Evolutionary conservation across 2,888 invertebrate species (phyloP).

Genomic region (Torymus tubicola): DNA sequence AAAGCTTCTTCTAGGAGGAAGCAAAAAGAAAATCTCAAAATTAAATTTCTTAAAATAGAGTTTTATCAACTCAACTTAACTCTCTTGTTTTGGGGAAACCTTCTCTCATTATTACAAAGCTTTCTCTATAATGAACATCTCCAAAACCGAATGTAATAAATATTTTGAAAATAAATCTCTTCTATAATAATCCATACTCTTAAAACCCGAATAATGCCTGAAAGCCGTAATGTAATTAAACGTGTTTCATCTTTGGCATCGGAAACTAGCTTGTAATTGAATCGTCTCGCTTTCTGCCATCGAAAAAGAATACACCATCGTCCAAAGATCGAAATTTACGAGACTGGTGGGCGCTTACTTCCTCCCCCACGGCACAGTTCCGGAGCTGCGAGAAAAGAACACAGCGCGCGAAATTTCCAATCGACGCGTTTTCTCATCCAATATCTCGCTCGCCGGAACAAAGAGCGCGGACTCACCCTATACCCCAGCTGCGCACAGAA

Average conservation of each 20-base stretch:
- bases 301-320: slow-evolving; percentile 13
- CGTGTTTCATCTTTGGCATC: not conserved
- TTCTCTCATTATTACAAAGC: no score
- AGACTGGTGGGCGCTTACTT: not conserved
- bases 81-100: no score
- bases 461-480: slow-evolving; percentile 3
- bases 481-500: not conserved
- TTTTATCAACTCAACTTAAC: no score
- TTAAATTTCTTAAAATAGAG: no score
- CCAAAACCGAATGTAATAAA: no score
- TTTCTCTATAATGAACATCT: no score
- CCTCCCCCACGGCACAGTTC: not conserved
- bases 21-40: no score
- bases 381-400: not conserved
- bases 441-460: slow-evolving; percentile 30
- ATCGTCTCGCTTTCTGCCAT: slow-evolving; percentile 17
- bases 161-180: no score
- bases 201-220: no score
- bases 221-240: no score
- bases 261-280: slow-evolving; percentile 33
- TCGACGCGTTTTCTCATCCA: slow-evolving; percentile 41
- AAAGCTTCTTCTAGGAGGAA: no score
- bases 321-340: slow-evolving; percentile 47
- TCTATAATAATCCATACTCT: no score
- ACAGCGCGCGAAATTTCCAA: slow-evolving; percentile 49